Evolutionary conservation across 2,888 invertebrate species (phyloP).

Genomic region (Campaea margaritaria): DNA sequence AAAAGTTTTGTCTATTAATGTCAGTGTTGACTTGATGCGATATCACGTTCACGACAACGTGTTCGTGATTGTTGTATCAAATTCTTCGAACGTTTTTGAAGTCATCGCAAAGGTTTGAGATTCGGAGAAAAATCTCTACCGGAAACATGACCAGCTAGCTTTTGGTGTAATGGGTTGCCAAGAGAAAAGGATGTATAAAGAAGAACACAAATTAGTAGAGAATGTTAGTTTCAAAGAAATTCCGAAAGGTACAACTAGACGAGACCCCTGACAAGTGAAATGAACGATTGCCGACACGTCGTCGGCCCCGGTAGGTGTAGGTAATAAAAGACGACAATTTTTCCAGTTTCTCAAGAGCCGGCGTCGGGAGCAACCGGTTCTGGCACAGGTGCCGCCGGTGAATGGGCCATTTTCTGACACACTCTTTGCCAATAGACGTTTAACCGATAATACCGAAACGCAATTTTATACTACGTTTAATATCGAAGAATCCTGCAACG

Average conservation of each 20-base stretch:
- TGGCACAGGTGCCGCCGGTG: slow-evolving; percentile 72
- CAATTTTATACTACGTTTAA: slow-evolving; percentile 39
- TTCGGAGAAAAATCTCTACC: slow-evolving; percentile 36
- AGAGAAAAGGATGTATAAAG: slow-evolving; percentile 1
- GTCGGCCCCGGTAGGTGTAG: slow-evolving; percentile 52
- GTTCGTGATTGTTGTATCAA: slow-evolving; percentile 12
- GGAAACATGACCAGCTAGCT: slow-evolving; percentile 4
- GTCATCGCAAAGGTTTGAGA: slow-evolving; percentile 24
- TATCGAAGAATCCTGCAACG: slow-evolving; percentile 25
- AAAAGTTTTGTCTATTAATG: slow-evolving; percentile 2
- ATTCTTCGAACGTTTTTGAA: slow-evolving; percentile 26
- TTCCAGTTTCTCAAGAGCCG: slow-evolving; percentile 73
- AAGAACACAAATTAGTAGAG: slow-evolving; percentile 1
- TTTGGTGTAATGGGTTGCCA: not conserved
- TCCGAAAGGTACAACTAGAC: slow-evolving; percentile 18
- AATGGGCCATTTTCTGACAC: slow-evolving; percentile 62
- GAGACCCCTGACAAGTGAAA: slow-evolving; percentile 51
- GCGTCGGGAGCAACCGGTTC: slow-evolving; percentile 72
- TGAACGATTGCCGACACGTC: slow-evolving; percentile 56
- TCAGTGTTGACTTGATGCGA: slow-evolving; percentile 14
- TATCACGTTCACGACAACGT: slow-evolving; percentile 22
- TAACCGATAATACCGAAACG: slow-evolving; percentile 56
- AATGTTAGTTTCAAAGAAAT: slow-evolving; percentile 7
- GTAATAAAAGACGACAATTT: slow-evolving; percentile 65
- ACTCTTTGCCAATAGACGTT: slow-evolving; percentile 55